Conservation (phyloP, 2,113 vertebrate species). For the Nestor notabilis region DNA sequence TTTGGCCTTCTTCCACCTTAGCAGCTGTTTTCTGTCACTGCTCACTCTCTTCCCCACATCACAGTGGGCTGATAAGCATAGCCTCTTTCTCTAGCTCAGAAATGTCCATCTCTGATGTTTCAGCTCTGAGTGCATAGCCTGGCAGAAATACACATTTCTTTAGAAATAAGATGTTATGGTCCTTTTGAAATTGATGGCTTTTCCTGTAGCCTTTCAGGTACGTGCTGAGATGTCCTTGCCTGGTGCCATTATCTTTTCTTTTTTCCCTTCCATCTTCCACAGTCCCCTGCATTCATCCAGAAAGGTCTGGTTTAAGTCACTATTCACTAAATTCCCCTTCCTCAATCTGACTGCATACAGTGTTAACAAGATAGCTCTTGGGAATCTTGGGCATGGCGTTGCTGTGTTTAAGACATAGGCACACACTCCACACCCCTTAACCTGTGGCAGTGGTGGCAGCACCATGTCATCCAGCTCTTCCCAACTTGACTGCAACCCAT, state of each 20-base stretch:
- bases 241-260: not conserved
- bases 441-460: not conserved
- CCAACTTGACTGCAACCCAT: not conserved
- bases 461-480: not conserved
- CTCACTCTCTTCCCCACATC: not conserved
- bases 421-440: not conserved
- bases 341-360: not conserved
- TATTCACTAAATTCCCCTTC: not conserved
- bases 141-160: not conserved
- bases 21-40: not conserved
- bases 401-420: not conserved
- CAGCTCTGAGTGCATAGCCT: not conserved
- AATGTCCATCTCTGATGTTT: not conserved
- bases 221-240: not conserved
- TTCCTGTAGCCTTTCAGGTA: not conserved
- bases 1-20: not conserved
- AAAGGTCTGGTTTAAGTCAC: not conserved
- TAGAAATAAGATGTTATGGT: not conserved
- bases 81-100: not conserved
- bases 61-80: not conserved
- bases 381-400: not conserved
- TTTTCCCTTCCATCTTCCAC: not conserved
- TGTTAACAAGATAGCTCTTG: not conserved
- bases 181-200: slow-evolving; percentile 8
- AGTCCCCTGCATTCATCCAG: not conserved